Evolutionary conservation across 2,888 invertebrate genomes (phyloP), one percentile per base, ranked within the genome.

Genomic region (Apotomis betuletana): DNA sequence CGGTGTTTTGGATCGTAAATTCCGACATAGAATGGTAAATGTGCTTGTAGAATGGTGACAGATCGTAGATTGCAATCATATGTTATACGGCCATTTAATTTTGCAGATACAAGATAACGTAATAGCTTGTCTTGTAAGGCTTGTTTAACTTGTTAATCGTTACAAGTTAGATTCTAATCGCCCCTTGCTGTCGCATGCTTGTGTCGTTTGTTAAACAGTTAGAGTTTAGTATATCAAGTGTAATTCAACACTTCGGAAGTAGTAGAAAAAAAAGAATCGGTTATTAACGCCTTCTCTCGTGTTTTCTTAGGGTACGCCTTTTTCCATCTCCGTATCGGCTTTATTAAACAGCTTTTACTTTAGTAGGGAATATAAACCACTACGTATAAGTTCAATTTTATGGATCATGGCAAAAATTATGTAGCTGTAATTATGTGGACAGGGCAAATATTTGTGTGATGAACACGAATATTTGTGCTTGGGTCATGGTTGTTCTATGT

Each of bases 111-210:
- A 57, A 60, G 75, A 72, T 73, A 59, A 55, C 58, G 86, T 65
- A 65, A 87, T 82, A 81, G 80, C 80, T 80, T 83, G 84, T 84
- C 80, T 80, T 83, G 83, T 84, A 82, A 79, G 85, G 85, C 84
- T 83, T 91, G 89, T 91, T 92, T 90, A 90, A 91, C 91, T 91
- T 90, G 90, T 85, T 90, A 89, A 90, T 88, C 81, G 87, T 75
- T 82, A 83, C 87, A 85, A 83, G 87, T 88, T 75, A 80, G 91
- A 90, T 91, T 89, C 84, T 74, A 68, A 72, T 77, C 78, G 78
- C 87, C 87, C 86, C 77, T 54, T 65, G 46, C n/a, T 38, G n/a
- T n/a, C 55, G 15, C 55, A 44, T 44, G n/a, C 49, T 9, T 36
- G 44, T 13, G 54, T 13, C 41, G 3, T 57, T 57, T 49, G 46